Evolutionary conservation across 2,113 vertebrate species (phyloP), one percentile per base, ranked within the genome.

Genomic region (Camelus dromedarius): DNA sequence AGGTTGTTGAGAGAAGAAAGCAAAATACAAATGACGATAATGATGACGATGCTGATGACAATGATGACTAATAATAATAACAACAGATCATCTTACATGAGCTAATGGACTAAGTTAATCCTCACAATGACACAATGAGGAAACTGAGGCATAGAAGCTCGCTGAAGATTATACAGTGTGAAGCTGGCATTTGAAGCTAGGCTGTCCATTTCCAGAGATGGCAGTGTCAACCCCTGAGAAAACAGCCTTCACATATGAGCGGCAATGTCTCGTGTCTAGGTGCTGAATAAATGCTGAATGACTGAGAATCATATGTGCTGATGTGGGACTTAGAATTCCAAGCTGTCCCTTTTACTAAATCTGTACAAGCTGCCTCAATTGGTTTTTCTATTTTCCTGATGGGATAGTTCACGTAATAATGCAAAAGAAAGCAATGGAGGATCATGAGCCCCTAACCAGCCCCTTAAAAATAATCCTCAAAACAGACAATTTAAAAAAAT

Each of bases 101-200:
- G 56, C 20, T 76, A 93, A 24, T 42, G n/a, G 56, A 62, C 26
- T 60, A 67, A 72, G n/a, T 62, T 42, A 67, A 93, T 80, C 22
- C 24, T 89, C 19, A 64, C 16, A 54, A 70, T 30, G 64, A 67
- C 2, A 15, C 26, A 70, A 1, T 5, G 62, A 70, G 54, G 88
- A 92, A 82, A 91, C 54, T 10, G 75, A 79, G 81, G 80, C n/a
- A 70, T 24, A 64, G 84, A 67, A 94, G 30, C 24, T 58, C 89
- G 26, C 4, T 19, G 8, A 32, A 86, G 15, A 19, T 46, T 35
- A 42, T 5, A 32, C 1, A 35, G 18, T 6, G 2, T 56, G 15
- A 64, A 60, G 14, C 14, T 32, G 70, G 50, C n/a, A 58, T 50
- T 60, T 52, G 48, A 75, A 70, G 22, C 26, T 22, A 38, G 32